Conservation (phyloP, 2,888 invertebrate genomes). For the Metellina segmentata region DNA sequence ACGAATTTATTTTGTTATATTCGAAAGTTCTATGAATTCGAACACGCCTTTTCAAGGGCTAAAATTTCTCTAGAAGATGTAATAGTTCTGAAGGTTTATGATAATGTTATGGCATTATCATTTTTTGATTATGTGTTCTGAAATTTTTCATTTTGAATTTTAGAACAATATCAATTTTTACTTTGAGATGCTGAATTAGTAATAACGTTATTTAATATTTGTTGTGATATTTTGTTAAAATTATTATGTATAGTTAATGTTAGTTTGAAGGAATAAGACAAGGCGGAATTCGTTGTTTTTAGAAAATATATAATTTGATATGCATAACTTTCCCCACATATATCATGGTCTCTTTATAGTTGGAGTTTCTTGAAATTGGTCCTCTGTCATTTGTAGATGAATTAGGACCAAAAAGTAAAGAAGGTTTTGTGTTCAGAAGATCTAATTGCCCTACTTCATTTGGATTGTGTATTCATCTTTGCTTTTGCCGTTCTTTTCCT, state of each 20-base stretch:
- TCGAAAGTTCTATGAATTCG: too few species aligned
- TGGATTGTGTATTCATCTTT: constrained; percentile 2
- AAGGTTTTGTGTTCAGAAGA: constrained; percentile 89
- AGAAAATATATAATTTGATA: background rate
- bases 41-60: too few species aligned
- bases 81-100: too few species aligned
- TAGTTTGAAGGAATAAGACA: background rate
- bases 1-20: too few species aligned
- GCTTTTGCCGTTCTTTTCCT: constrained; percentile 1
- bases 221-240: background rate
- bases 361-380: constrained; percentile 92
- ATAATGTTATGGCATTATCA: too few species aligned
- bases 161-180: too few species aligned
- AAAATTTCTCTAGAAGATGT: too few species aligned
- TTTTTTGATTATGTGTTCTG: too few species aligned
- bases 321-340: background rate
- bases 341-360: constrained; percentile 83
- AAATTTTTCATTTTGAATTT: too few species aligned
- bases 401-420: constrained; percentile 94
- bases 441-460: background rate
- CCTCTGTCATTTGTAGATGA: constrained; percentile 94
- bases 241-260: background rate
- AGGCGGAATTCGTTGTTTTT: background rate
- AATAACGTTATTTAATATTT: background rate
- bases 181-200: too few species aligned